These are phyloP conservation scores for Cyclophora punctaria DNA, from an alignment of 2,888 invertebrate species.

Conservation along the genomic window DNA sequence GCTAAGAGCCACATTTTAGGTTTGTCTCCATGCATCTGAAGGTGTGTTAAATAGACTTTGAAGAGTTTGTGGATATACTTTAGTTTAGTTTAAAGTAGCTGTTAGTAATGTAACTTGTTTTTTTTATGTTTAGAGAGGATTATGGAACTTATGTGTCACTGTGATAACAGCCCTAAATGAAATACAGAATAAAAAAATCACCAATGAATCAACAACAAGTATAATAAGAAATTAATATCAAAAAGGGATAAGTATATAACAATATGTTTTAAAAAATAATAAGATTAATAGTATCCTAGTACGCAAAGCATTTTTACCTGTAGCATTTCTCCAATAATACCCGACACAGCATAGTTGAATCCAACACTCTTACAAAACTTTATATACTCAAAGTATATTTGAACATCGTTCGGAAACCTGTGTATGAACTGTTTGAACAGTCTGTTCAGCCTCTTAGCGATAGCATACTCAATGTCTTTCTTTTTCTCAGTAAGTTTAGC, in stretches of 20 bases:
- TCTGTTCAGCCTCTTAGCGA: conserved; percentile 81
- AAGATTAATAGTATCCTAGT: background rate
- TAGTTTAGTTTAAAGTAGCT: too few relatives aligned
- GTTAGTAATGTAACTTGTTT: too few relatives aligned
- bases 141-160: too few relatives aligned
- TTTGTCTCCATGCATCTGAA: conserved; percentile 81
- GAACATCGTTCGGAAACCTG: conserved; percentile 81
- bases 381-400: conserved; percentile 85
- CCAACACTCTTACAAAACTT: conserved; percentile 83
- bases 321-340: conserved; percentile 76
- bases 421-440: conserved; percentile 82
- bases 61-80: too few relatives aligned
- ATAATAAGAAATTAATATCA: too few relatives aligned
- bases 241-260: too few relatives aligned
- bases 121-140: too few relatives aligned
- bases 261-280: too few relatives aligned
- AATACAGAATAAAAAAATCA: too few relatives aligned
- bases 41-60: too few relatives aligned
- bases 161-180: too few relatives aligned
- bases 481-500: conserved; percentile 75
- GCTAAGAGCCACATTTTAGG: conserved; percentile 86
- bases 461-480: conserved; percentile 79
- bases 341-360: conserved; percentile 69
- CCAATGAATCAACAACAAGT: too few relatives aligned
- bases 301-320: conserved; percentile 51